These are phyloP conservation scores for Odontocolon sp. DNA, from an alignment of 2,888 invertebrate species.

Conservation along the genomic window DNA sequence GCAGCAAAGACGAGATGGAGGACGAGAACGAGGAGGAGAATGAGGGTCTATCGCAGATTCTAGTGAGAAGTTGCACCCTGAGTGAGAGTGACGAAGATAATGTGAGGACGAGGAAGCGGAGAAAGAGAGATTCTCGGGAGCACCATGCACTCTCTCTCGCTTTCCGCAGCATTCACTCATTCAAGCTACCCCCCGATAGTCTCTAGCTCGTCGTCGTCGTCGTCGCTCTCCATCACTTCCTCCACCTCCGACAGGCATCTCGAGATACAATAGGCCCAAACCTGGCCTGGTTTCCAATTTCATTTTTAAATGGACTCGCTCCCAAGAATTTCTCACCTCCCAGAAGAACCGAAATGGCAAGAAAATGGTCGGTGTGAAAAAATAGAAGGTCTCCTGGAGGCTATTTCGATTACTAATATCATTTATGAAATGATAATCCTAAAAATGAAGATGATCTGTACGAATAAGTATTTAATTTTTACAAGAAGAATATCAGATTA, in stretches of 20 bases:
- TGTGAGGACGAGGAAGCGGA: too few relatives aligned
- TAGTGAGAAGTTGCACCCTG: slow-evolving; percentile 50
- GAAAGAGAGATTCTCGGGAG: slow-evolving; percentile 40
- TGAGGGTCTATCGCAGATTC: slow-evolving; percentile 44
- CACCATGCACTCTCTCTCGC: slow-evolving; percentile 23
- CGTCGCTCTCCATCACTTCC: slow-evolving; percentile 29
- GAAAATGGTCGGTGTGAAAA: background rate
- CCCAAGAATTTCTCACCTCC: slow-evolving; percentile 14
- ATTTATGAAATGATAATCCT: too few relatives aligned
- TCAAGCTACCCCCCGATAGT: slow-evolving; percentile 27
- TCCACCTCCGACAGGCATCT: slow-evolving; percentile 53
- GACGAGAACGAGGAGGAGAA: slow-evolving; percentile 40
- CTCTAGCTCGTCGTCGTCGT: slow-evolving; percentile 39
- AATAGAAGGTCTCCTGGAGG: background rate
- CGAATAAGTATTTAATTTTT: too few relatives aligned
- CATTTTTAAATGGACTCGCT: slow-evolving; percentile 52
- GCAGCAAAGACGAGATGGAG: slow-evolving; percentile 41
- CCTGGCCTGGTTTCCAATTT: slow-evolving; percentile 60
- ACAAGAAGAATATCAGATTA: slow-evolving; percentile 17
- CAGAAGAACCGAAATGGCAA: background rate
- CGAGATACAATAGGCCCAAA: slow-evolving; percentile 53
- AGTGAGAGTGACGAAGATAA: slow-evolving; percentile 20
- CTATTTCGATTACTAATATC: too few relatives aligned
- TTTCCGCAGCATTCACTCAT: slow-evolving; percentile 45
- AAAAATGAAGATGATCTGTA: too few relatives aligned